These are phyloP conservation scores for Scrobipalpa atriplicella DNA, from an alignment of 2,888 invertebrate genomes.

Conservation along the genomic window DNA sequence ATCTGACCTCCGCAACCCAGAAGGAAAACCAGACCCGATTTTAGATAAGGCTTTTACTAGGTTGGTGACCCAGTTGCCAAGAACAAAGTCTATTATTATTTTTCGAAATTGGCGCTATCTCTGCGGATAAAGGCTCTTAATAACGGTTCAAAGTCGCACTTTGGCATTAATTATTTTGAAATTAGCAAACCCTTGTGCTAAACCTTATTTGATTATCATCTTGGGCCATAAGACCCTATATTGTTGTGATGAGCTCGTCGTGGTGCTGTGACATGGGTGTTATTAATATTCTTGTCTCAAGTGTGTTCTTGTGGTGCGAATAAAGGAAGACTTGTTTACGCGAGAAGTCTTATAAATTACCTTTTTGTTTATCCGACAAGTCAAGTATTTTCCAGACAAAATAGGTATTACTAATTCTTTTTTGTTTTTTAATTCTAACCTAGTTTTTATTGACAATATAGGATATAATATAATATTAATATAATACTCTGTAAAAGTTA, in stretches of 20 bases:
- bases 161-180: slow-evolving; percentile 26
- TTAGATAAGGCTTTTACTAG: too few relatives aligned
- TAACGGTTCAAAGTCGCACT: slow-evolving; percentile 18
- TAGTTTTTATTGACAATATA: too few relatives aligned
- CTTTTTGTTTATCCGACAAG: neutral
- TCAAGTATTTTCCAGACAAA: too few relatives aligned
- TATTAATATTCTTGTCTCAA: slow-evolving; percentile 20
- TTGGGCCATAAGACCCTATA: slow-evolving; percentile 6
- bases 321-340: neutral
- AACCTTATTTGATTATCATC: slow-evolving; percentile 14
- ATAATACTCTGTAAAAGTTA: too few relatives aligned
- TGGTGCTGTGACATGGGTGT: neutral
- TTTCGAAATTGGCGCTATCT: too few relatives aligned
- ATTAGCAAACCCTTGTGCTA: slow-evolving; percentile 10
- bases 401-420: too few relatives aligned
- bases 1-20: too few relatives aligned
- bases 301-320: neutral
- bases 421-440: too few relatives aligned
- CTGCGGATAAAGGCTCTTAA: slow-evolving; percentile 1
- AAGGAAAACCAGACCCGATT: too few relatives aligned
- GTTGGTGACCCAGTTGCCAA: too few relatives aligned
- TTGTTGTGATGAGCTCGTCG: neutral
- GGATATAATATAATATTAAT: too few relatives aligned
- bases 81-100: too few relatives aligned
- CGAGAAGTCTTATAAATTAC: slow-evolving; percentile 3